phyloP scores from a whole-genome alignment of 30 jellyfish, hydroid and myxozoan genomes.

The Clytia hemisphaerica region DNA sequence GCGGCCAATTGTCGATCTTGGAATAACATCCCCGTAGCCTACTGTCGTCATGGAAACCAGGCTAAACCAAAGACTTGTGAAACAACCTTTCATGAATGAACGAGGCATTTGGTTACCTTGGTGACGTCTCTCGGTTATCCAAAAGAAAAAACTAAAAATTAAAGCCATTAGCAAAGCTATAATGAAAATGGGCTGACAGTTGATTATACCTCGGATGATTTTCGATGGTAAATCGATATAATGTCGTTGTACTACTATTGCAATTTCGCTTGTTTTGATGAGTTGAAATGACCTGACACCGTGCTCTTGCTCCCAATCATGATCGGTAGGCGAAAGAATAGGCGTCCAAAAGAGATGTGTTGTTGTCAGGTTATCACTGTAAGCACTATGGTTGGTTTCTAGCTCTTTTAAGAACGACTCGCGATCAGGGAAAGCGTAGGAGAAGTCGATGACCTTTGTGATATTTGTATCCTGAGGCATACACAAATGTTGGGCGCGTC shows the following conservation, averaged over 20 bases:
- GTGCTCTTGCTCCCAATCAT: too few species aligned
- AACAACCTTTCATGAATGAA: background rate
- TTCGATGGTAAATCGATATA: background rate
- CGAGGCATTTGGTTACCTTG: background rate
- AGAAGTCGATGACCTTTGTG: background rate
- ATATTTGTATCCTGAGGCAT: background rate
- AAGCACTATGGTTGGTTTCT: background rate
- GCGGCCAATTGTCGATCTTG: constrained; percentile 7
- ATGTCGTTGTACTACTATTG: background rate
- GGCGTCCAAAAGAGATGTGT: too few species aligned
- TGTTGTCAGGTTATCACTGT: background rate
- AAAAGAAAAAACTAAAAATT: background rate
- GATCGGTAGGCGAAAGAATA: too few species aligned
- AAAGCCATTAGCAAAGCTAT: background rate
- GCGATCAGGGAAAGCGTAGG: background rate
- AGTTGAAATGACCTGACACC: too few species aligned
- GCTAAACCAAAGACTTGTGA: constrained; percentile 17
- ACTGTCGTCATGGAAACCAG: constrained; percentile 22
- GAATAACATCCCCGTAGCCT: constrained; percentile 20
- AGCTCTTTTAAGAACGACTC: background rate
- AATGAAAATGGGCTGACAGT: background rate
- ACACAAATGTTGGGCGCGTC: constrained; percentile 3
- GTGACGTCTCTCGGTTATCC: constrained; percentile 1
- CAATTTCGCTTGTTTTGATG: too few species aligned
- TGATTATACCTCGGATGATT: background rate